A percentile compares a stretch with the other conserved stretches of the same genome.
These are phyloP conservation scores for Caenorhabditis briggsae DNA, from an alignment of 1,140 invertebrate species.

Conservation along the genomic window DNA sequence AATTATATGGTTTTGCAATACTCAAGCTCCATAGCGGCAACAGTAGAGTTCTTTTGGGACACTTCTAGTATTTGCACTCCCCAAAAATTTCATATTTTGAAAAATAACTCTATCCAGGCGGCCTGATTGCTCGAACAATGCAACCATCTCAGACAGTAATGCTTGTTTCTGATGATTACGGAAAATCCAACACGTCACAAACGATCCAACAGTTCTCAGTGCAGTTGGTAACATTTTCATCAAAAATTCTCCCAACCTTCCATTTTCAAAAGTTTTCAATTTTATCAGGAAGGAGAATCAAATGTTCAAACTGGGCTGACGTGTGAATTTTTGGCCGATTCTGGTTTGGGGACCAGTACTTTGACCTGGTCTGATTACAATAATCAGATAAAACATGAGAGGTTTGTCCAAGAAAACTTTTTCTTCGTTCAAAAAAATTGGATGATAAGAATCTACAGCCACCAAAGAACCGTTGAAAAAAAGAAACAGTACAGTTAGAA, in stretches of 20 bases:
- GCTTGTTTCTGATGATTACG: not conserved
- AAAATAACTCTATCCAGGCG: not conserved
- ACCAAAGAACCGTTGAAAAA: not conserved
- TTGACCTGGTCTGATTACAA: slow-evolving; percentile 12
- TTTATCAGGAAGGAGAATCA: slow-evolving; percentile 27
- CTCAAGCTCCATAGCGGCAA: not conserved
- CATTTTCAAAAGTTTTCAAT: too few relatives aligned
- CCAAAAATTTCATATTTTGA: not conserved
- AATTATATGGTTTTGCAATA: slow-evolving; percentile 11
- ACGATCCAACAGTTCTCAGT: not conserved
- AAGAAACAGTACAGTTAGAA: not conserved
- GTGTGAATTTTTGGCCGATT: slow-evolving; percentile 41
- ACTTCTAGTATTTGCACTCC: not conserved
- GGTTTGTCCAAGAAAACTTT: not conserved
- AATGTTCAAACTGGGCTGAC: not conserved
- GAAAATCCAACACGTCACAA: not conserved
- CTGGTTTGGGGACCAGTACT: not conserved
- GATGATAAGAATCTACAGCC: not conserved
- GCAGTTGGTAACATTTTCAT: not conserved
- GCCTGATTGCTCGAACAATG: not conserved
- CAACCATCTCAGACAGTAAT: not conserved
- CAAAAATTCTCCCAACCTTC: not conserved
- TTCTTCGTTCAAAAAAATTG: not conserved
- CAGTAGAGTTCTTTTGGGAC: not conserved
- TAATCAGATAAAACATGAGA: slow-evolving; percentile 7